phyloP scores from a whole-genome alignment of 2,113 vertebrate species.

The Mellivora capensis region DNA sequence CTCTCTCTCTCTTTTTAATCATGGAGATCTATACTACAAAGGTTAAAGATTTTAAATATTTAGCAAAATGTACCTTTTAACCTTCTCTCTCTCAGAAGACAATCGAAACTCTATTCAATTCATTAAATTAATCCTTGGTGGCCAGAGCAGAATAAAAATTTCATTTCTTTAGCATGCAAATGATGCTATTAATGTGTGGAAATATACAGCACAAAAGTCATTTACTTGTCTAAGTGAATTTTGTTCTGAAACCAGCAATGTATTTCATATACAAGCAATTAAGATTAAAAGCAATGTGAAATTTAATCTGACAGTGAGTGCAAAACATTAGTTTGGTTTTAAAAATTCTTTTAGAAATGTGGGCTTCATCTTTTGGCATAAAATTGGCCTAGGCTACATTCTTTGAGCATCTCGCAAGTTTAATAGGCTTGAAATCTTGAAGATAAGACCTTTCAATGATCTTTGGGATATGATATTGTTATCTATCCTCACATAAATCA shows the following conservation, averaged over 20 bases:
- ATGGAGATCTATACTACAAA: slow-evolving; percentile 62
- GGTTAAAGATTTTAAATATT: slow-evolving; percentile 83
- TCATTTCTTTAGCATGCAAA: slow-evolving; percentile 80
- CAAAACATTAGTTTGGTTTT: slow-evolving; percentile 14
- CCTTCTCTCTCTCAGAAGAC: slow-evolving; percentile 75
- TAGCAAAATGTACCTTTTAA: slow-evolving; percentile 83
- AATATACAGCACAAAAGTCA: slow-evolving; percentile 69
- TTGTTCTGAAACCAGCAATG: slow-evolving; percentile 53
- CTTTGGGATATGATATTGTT: background rate
- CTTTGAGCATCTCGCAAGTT: background rate
- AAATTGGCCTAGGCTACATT: background rate
- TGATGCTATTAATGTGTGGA: slow-evolving; percentile 75
- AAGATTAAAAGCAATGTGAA: slow-evolving; percentile 48
- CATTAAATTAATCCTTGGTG: slow-evolving; percentile 84
- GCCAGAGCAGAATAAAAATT: slow-evolving; percentile 76
- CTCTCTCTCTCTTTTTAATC: slow-evolving; percentile 22
- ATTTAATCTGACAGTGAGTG: slow-evolving; percentile 52
- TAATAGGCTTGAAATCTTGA: background rate
- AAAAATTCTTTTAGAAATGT: slow-evolving; percentile 15
- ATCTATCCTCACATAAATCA: background rate
- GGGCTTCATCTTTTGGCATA: background rate
- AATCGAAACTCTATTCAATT: slow-evolving; percentile 77
- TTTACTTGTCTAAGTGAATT: slow-evolving; percentile 62
- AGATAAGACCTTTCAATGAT: background rate
- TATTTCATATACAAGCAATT: slow-evolving; percentile 13